Percentiles rank a stretch among this genome's conserved stretches.
These are phyloP conservation scores for Nicator chloris DNA, from an alignment of 2,113 vertebrate species.

Conservation along the genomic window DNA sequence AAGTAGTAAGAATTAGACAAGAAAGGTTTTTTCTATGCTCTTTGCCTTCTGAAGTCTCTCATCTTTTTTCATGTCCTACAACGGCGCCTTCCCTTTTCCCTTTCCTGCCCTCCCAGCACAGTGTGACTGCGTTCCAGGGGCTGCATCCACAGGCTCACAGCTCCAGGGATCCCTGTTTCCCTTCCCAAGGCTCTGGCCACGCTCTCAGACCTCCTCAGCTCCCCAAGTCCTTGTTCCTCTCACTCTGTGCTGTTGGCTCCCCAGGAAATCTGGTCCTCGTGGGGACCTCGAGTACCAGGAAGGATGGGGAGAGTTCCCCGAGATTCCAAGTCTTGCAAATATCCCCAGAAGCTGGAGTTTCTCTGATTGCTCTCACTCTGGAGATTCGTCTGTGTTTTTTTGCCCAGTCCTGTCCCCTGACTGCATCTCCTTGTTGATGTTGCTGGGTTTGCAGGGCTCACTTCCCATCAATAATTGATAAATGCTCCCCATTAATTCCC, in stretches of 20 bases:
- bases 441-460: not conserved
- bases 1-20: no score
- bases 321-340: not conserved
- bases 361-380: not conserved
- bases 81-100: not conserved
- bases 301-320: not conserved
- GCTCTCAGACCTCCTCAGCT: not conserved
- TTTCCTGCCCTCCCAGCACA: not conserved
- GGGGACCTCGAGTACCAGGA: not conserved
- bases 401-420: not conserved
- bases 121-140: accelerated
- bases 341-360: not conserved
- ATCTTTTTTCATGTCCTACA: no score
- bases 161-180: not conserved
- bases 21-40: no score
- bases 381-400: not conserved
- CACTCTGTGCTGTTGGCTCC: not conserved
- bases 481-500: not conserved
- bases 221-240: not conserved
- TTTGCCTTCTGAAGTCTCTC: no score
- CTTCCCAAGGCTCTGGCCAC: not conserved
- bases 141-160: accelerated
- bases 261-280: not conserved
- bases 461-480: not conserved
- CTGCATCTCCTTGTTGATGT: not conserved